Evolutionary conservation across 2,113 vertebrate species (phyloP), one percentile per base, ranked within the genome.

Genomic region (Chamaea fasciata): DNA sequence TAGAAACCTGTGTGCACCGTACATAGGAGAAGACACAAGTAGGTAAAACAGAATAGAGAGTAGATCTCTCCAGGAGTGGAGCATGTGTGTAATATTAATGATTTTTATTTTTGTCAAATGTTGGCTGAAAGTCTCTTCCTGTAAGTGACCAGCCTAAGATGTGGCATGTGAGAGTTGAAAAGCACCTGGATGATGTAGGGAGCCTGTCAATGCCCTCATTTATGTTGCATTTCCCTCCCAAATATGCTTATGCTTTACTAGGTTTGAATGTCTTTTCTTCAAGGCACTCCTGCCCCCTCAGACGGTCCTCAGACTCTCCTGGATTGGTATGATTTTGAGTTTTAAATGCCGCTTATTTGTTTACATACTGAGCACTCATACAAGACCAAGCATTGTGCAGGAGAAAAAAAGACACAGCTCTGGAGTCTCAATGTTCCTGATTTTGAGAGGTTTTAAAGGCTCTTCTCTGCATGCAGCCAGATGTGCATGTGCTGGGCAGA

Each of bases 341-440:
- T 89, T 88, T 39, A 87, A 92, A 68, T 69, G 49, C n/a, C 87
- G 24, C 92, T 93, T 90, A 94, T 90, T 98, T 97, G 91, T 97
- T 98, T 98, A 96, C 95, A 96, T 93, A 93, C 90, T 98, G 97
- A 98, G 97, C 97, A 93, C 41, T 91, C 97, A 94, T 96, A 98
- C 98, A 97, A 96, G 97, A 97, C 93, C 89, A 98, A 97, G 96
- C 92, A 95, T 88, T 98, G 97, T 98, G 91, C 96, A 96, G 24
- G 42, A 69, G 64, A 49, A 92, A 94, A 20, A 37, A 57, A 27
- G 13, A 11, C 26, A 37, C 6, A 63, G 55, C 74, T 92, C 59
- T 55, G 47, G 49, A 91, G 26, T 91, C 18, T 80, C 62, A 70
- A 65, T 41, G 22, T 20, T 77, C 79, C 46, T 94, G 63, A 15